Conservation (phyloP, 2,888 invertebrate species). For the Muscina levida region DNA sequence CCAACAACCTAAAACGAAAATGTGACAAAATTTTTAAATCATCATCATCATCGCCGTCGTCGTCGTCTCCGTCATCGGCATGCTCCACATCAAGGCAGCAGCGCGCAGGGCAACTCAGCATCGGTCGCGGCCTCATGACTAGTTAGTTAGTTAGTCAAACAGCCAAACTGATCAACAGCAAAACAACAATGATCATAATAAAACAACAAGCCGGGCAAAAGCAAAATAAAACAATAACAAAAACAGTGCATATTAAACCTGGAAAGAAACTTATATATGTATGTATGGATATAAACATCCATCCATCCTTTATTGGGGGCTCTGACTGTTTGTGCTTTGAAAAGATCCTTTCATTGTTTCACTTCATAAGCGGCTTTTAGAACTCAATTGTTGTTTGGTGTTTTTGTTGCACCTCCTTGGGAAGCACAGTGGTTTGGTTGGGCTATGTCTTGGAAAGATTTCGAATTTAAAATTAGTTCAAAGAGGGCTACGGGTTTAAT, state of each 20-base stretch:
- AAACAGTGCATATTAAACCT: constrained; percentile 38
- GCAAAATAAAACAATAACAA: constrained; percentile 29
- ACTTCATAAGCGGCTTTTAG: constrained; percentile 41
- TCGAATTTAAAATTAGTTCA: too few relatives aligned
- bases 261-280: constrained; percentile 26
- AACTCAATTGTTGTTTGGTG: constrained; percentile 26
- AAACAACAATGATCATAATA: constrained; percentile 1
- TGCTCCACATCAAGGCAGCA: too few relatives aligned
- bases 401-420: neutral
- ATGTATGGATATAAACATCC: constrained; percentile 39
- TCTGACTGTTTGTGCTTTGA: constrained; percentile 64
- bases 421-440: too few relatives aligned
- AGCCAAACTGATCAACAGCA: neutral
- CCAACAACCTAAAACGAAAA: constrained; percentile 78
- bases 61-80: too few relatives aligned
- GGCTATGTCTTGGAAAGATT: too few relatives aligned
- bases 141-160: constrained; percentile 4
- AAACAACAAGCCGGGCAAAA: constrained; percentile 14
- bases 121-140: constrained; percentile 16
- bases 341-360: constrained; percentile 55
- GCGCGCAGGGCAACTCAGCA: constrained; percentile 46
- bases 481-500: too few relatives aligned
- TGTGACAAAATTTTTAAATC: constrained; percentile 79
- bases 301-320: constrained; percentile 51
- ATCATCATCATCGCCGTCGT: constrained; percentile 66